These are phyloP conservation scores for Mormoops blainvillei DNA, from an alignment of 2,113 vertebrate species.

Conservation along the genomic window DNA sequence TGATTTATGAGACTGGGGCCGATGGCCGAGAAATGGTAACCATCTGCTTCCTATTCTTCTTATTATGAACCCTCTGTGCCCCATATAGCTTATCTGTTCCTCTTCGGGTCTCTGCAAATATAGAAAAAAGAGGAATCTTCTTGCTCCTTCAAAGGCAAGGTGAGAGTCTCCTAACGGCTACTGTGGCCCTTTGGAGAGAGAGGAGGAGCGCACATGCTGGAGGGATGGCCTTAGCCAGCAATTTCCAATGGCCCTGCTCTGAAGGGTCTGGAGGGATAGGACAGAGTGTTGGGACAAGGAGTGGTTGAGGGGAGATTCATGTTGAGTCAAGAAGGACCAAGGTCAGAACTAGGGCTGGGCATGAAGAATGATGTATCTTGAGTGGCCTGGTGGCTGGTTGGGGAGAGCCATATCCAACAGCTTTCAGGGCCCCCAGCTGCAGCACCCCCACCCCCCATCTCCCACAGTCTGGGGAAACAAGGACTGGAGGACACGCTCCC, in stretches of 20 bases:
- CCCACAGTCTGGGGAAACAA: neutral
- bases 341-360: neutral
- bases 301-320: neutral
- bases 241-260: neutral
- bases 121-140: neutral
- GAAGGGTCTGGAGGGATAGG: neutral
- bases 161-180: neutral
- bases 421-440: neutral
- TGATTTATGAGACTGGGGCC: neutral
- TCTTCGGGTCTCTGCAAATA: neutral
- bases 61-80: neutral
- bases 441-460: fast-evolving
- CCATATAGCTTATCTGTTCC: neutral
- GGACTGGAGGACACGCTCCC: neutral
- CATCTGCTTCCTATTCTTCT: neutral
- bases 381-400: neutral
- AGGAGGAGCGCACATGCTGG: neutral
- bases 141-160: neutral
- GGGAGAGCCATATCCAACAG: neutral
- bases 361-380: neutral
- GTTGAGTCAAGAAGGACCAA: neutral
- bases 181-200: neutral
- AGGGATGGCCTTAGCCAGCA: neutral
- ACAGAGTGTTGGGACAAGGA: neutral
- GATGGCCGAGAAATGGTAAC: neutral